Percentiles rank a stretch among this genome's conserved stretches.
phyloP scores from a whole-genome alignment of 2,113 vertebrate species.

The Gallinago paraguaiae region DNA sequence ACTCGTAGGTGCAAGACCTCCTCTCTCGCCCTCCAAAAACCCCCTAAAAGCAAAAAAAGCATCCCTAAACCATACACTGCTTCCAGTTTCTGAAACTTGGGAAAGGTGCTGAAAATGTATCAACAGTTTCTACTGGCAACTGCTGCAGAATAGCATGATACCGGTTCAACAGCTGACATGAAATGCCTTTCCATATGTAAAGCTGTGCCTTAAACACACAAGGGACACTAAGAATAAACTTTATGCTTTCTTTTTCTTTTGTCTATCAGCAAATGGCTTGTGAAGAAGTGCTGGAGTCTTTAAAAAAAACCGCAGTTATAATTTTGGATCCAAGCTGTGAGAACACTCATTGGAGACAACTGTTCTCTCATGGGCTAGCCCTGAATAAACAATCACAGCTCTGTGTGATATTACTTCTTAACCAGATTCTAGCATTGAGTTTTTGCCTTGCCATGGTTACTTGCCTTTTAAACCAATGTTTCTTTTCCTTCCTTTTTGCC shows the following conservation, averaged over 20 bases:
- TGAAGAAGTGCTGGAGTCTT: slow-evolving; percentile 82
- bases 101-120: slow-evolving; percentile 46
- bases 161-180: slow-evolving; percentile 80
- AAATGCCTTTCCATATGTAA: slow-evolving; percentile 87
- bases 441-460: slow-evolving; percentile 88
- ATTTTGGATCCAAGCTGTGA: slow-evolving; percentile 84
- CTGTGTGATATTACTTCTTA: slow-evolving; percentile 84
- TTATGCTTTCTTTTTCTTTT: slow-evolving; percentile 75
- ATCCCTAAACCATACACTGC: not conserved
- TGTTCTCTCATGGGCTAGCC: slow-evolving; percentile 77
- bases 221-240: slow-evolving; percentile 84
- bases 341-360: slow-evolving; percentile 84
- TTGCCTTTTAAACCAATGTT: slow-evolving; percentile 77
- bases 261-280: slow-evolving; percentile 83
- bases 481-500: slow-evolving; percentile 75
- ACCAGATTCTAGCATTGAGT: slow-evolving; percentile 86
- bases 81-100: slow-evolving; percentile 60
- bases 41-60: not conserved
- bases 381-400: slow-evolving; percentile 90
- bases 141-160: slow-evolving; percentile 70
- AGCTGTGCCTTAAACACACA: slow-evolving; percentile 85
- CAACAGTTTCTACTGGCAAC: slow-evolving; percentile 71
- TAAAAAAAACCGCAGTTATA: slow-evolving; percentile 77
- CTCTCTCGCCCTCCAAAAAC: not conserved
- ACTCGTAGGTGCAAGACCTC: slow-evolving; percentile 3